Conservation (phyloP, 2,888 invertebrate genomes). For the Cheilosia soror region DNA sequence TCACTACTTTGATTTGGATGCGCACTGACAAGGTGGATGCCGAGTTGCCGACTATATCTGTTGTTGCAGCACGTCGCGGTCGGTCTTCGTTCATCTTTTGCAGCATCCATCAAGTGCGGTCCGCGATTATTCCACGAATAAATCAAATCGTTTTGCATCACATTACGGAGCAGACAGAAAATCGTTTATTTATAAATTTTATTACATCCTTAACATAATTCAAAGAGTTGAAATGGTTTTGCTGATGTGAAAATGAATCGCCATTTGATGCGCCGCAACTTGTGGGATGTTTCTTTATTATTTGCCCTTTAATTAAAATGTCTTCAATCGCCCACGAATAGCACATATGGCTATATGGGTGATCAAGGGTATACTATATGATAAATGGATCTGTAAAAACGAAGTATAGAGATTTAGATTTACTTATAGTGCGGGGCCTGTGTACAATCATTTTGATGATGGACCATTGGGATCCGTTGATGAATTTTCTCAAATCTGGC, state of each 20-base stretch:
- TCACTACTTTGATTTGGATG: conserved; percentile 65
- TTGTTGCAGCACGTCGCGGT: conserved; percentile 43
- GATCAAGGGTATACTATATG: background rate
- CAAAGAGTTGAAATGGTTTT: conserved; percentile 62
- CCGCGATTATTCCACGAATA: conserved; percentile 74
- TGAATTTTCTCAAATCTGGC: no score
- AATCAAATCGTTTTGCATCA: conserved; percentile 74
- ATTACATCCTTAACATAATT: conserved; percentile 73
- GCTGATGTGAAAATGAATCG: conserved; percentile 62
- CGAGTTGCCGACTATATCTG: conserved; percentile 31
- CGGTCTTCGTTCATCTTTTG: conserved; percentile 64
- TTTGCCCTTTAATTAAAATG: conserved; percentile 55
- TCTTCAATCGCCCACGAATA: conserved; percentile 49
- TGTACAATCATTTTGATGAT: no score
- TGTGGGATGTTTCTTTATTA: conserved; percentile 16
- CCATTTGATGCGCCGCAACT: conserved; percentile 69
- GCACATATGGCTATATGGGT: background rate
- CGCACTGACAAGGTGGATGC: conserved; percentile 56
- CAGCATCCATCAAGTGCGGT: conserved; percentile 75
- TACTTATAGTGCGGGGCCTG: no score
- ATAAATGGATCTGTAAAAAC: conserved; percentile 6
- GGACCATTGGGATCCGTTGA: no score
- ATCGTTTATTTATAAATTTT: conserved; percentile 75
- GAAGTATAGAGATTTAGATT: background rate
- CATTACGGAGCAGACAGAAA: conserved; percentile 64